These are phyloP conservation scores for Euwallacea fornicatus DNA, from an alignment of 1,140 invertebrate species.

Conservation along the genomic window DNA sequence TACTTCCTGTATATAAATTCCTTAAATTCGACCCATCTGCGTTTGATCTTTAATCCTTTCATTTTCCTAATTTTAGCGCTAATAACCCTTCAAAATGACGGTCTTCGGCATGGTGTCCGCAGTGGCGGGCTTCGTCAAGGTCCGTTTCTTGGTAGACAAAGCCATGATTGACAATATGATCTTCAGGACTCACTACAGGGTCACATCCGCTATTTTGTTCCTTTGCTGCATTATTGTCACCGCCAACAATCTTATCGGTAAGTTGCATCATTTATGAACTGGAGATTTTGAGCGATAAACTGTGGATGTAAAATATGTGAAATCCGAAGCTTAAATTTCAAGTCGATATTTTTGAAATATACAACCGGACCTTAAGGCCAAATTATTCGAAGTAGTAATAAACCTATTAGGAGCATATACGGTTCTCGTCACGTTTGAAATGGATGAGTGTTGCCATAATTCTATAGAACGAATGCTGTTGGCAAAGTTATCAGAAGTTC, in stretches of 20 bases:
- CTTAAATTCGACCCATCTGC: not conserved
- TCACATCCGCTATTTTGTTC: slow-evolving; percentile 85
- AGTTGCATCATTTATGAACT: slow-evolving; percentile 49
- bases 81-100: slow-evolving; percentile 63
- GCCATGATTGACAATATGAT: slow-evolving; percentile 88
- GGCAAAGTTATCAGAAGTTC: too few relatives aligned
- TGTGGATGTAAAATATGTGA: too few relatives aligned
- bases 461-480: too few relatives aligned
- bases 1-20: not conserved
- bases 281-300: too few relatives aligned
- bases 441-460: too few relatives aligned
- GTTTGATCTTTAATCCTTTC: not conserved
- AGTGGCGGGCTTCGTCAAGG: slow-evolving; percentile 83
- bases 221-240: slow-evolving; percentile 86
- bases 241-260: slow-evolving; percentile 85
- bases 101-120: slow-evolving; percentile 79
- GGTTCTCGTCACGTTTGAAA: too few relatives aligned
- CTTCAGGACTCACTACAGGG: slow-evolving; percentile 86
- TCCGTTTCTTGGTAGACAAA: slow-evolving; percentile 81
- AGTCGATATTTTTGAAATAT: too few relatives aligned
- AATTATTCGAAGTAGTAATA: too few relatives aligned
- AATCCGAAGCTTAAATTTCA: too few relatives aligned
- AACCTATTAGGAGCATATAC: too few relatives aligned
- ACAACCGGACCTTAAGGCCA: too few relatives aligned
- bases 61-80: slow-evolving; percentile 17